Evolutionary conservation across 2,888 invertebrate species (phyloP), one percentile per base, ranked within the genome.

Genomic region (Cephus nigrinus): DNA sequence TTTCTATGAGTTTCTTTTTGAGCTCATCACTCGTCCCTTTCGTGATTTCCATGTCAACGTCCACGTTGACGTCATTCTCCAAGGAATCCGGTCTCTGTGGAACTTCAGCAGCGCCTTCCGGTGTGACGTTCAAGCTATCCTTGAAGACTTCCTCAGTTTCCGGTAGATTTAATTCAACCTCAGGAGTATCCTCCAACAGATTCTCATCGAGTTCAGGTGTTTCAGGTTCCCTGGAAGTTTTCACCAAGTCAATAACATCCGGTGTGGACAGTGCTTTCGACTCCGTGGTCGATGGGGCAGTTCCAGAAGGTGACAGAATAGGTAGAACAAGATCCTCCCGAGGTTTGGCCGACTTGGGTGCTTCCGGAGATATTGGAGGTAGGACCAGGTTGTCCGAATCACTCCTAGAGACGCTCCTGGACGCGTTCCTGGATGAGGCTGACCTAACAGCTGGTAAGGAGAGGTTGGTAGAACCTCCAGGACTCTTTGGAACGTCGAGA

Each of bases 81-180:
- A 87, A 79, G 0, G 89, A 88, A 78, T 89, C 89, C 1, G 87
- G 84, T 69, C 87, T 83, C 69, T 79, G 84, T 0, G 84, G 81
- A 30, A 77, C 71, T 12, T 77, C 34, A 32, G 87, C 84, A 0
- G 72, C 12, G 3, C 78, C 80, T 30, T 88, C 88, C 9, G 89
- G 88, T 3, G 89, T 87, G 0, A 87, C 88, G 73, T 90, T 89
- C 92, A 80, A 92, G 92, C 92, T 94, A 92, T 87, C 93, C 87
- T 86, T 93, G 91, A 93, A 94, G 90, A 80, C 82, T 72, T 86
- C 84, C 31, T 30, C 55, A 72, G 68, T 33, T 15, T 73, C 72
- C n/a, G 79, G 77, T 30, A 78, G 31, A 71, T 75, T 40, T 75
- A 75, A 81, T 78, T 73, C 78, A 11, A n/a, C 23, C 30, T 72